Evolutionary conservation across 2,797 vertebrate species (phyloP), one percentile per base, ranked within the genome.

Genomic region (Falco cherrug): DNA sequence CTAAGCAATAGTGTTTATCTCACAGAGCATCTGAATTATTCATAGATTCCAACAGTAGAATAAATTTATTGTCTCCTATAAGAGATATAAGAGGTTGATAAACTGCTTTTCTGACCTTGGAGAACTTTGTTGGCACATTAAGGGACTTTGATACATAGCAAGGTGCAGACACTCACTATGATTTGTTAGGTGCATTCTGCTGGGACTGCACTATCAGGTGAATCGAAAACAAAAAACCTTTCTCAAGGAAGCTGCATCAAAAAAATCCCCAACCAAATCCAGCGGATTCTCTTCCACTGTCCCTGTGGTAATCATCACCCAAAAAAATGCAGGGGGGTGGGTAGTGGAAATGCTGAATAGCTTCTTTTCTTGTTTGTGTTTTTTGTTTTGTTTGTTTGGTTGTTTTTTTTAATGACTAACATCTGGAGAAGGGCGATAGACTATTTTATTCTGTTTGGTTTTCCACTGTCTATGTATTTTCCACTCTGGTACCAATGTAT

Each of bases 71-170:
- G 98, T 97, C 97, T 96, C 89, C 96, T 98, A 74, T 96, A 98
- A 98, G 97, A 98, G 97, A 98, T 98, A 98, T 98, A 98, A 98
- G 97, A 97, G 96, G 96, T 98, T 98, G 98, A 98, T 98, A 98
- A 98, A 98, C 95, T 97, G 97, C 98, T 98, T 97, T 97, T 91
- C 97, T 98, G 98, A 99, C 99, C 99, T 99, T 99, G 99, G 96
- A 98, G 98, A 98, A 98, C 98, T 98, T 97, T 98, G 98, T 95
- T 97, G 98, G 97, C 97, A 97, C 96, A 98, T 97, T 97, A 97
- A 97, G 86, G 93, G 97, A 97, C 97, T 98, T 96, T 97, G 98
- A 98, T 97, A 98, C 98, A 98, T 97, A 85, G 96, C 89, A 87
- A 92, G 88, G 95, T 95, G 84, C 87, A 96, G 96, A 96, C 95